Conservation (phyloP, 2,113 vertebrate species). For the Fukomys damarensis region DNA sequence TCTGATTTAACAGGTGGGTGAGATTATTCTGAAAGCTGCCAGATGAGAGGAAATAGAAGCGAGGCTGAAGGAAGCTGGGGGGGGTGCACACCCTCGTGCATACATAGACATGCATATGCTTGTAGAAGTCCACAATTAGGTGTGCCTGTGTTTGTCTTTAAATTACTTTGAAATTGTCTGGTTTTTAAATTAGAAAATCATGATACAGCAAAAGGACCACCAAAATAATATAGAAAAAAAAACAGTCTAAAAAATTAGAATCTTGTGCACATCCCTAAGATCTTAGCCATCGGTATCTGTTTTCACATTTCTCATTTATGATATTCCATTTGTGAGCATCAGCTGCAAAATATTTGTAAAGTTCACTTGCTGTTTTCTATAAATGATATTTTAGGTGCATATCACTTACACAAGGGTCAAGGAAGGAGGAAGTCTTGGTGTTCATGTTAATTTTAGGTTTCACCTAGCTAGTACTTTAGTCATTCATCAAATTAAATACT, state of each 20-base stretch:
- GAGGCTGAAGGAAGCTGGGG: slow-evolving; percentile 71
- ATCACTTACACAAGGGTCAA: neutral
- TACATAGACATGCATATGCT: neutral
- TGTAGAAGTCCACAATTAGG: slow-evolving; percentile 63
- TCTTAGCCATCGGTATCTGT: neutral
- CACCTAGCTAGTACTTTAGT: neutral
- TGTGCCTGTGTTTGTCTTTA: neutral
- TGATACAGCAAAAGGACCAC: neutral
- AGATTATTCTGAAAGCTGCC: slow-evolving; percentile 90
- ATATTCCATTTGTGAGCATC: neutral
- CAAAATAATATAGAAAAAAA: slow-evolving; percentile 40
- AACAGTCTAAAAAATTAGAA: neutral
- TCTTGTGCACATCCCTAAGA: neutral
- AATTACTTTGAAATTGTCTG: slow-evolving; percentile 70
- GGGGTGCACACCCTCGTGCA: neutral
- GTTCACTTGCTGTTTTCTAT: neutral
- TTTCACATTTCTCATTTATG: neutral
- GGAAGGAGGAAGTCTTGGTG: neutral
- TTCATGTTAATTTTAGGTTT: neutral
- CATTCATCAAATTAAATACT: neutral
- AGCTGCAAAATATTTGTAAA: neutral
- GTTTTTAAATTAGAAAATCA: slow-evolving; percentile 15
- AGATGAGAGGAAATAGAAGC: slow-evolving; percentile 87
- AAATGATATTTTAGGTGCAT: neutral
- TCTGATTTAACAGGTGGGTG: slow-evolving; percentile 90